A percentile compares a stretch with the other conserved stretches of the same genome.
phyloP scores from a whole-genome alignment of 2,797 vertebrate genomes.

The Poecilia gillii region DNA sequence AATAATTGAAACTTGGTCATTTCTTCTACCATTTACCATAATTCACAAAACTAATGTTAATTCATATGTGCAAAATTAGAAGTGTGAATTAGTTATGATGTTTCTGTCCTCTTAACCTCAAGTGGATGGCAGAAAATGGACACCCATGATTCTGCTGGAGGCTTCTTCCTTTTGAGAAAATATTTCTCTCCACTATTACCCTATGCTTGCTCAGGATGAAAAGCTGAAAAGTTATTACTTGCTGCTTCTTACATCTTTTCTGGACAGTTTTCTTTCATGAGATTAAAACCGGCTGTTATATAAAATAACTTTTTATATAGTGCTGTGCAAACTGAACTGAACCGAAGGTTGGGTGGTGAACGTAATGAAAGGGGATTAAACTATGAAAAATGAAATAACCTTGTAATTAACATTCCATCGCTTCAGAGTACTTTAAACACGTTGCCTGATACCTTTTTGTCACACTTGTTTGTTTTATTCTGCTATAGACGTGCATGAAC shows the following conservation, averaged over 20 bases:
- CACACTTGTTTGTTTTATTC: conserved; percentile 1
- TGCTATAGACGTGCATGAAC: conserved; percentile 6
- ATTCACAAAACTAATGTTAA: not conserved
- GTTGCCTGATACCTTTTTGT: not conserved
- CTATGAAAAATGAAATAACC: not conserved
- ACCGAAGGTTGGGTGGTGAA: not conserved
- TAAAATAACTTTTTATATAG: not conserved
- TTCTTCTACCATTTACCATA: not conserved
- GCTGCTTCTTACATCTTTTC: not conserved
- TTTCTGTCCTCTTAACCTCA: not conserved
- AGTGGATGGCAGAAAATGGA: not conserved
- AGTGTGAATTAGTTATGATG: not conserved
- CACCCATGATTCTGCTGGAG: not conserved
- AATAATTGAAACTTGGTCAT: not conserved
- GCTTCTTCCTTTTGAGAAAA: not conserved
- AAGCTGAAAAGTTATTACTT: not conserved
- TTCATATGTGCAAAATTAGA: not conserved
- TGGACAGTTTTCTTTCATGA: not conserved
- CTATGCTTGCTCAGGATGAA: not conserved
- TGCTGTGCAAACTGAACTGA: not conserved
- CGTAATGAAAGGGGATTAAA: not conserved
- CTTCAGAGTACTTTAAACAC: not conserved
- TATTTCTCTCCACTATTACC: not conserved
- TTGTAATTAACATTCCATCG: not conserved
- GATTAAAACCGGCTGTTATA: not conserved